These are phyloP conservation scores for Panurus biarmicus DNA, from an alignment of 2,113 vertebrate species.

Conservation along the genomic window DNA sequence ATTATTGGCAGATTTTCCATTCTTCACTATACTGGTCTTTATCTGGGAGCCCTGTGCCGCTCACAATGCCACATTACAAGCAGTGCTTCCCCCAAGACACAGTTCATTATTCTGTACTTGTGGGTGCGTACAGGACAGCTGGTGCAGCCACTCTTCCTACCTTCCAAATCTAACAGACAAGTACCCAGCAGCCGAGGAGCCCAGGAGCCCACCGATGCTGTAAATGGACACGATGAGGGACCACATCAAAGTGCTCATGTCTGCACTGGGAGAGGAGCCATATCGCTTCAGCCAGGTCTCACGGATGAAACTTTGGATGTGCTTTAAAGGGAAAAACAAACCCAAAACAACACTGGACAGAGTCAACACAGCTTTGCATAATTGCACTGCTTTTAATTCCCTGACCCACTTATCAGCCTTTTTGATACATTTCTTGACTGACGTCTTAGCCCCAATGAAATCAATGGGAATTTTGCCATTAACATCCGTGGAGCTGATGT, in stretches of 20 bases:
- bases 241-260: constrained; percentile 69
- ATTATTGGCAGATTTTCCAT: neutral
- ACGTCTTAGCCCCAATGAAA: neutral
- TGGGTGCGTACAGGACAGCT: neutral
- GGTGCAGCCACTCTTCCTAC: constrained; percentile 29
- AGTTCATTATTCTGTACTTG: neutral
- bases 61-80: neutral
- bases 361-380: neutral
- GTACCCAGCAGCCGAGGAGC: constrained; percentile 64
- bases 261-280: constrained; percentile 17
- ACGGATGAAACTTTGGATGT: constrained; percentile 70
- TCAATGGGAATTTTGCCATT: neutral
- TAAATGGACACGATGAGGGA: constrained; percentile 72
- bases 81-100: neutral
- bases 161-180: constrained; percentile 70
- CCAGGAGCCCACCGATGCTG: constrained; percentile 67
- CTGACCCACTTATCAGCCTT: neutral
- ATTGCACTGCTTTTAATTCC: neutral
- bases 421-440: neutral
- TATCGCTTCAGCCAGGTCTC: constrained; percentile 70
- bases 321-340: constrained; percentile 46
- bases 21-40: neutral
- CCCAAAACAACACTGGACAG: neutral
- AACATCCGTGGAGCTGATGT: neutral
- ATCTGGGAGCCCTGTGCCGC: neutral